Conservation (phyloP, 2,113 vertebrate species). For the Cyphomyrus plagiostoma region DNA sequence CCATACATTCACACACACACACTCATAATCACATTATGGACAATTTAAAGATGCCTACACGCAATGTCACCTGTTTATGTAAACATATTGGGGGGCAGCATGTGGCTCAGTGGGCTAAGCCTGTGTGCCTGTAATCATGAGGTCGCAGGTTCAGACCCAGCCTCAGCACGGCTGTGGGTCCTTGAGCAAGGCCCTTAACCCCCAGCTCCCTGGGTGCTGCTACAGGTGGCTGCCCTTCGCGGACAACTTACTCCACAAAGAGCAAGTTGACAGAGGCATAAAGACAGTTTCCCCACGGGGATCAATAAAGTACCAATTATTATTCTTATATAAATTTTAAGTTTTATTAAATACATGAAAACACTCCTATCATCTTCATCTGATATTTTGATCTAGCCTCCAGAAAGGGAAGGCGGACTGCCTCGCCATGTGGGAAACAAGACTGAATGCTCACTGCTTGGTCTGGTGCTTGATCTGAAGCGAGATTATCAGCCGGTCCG, state of each 20-base stretch:
- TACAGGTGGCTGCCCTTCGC: too few species aligned
- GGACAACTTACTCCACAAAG: too few species aligned
- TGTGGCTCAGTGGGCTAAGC: too few species aligned
- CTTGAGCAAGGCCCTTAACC: too few species aligned
- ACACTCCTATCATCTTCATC: not conserved
- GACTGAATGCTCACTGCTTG: slow-evolving; percentile 86
- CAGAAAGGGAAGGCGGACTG: slow-evolving; percentile 88
- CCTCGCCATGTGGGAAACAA: slow-evolving; percentile 95
- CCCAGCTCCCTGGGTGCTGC: too few species aligned
- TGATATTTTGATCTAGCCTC: slow-evolving; percentile 59
- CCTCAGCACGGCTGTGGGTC: too few species aligned
- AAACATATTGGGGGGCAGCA: not conserved
- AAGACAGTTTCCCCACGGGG: too few species aligned
- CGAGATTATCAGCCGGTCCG: slow-evolving; percentile 87
- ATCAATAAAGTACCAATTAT: too few species aligned
- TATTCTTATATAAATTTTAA: not conserved
- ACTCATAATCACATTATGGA: not conserved
- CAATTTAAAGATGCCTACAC: not conserved
- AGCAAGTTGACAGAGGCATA: too few species aligned
- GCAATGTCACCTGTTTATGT: not conserved
- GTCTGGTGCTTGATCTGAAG: slow-evolving; percentile 81
- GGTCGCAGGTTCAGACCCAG: too few species aligned
- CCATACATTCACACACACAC: not conserved
- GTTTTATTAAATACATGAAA: not conserved
- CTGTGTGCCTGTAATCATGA: too few species aligned